Base-by-base conservation (phyloP, 2,888 invertebrate species). In the Ochropleura plecta region DNA sequence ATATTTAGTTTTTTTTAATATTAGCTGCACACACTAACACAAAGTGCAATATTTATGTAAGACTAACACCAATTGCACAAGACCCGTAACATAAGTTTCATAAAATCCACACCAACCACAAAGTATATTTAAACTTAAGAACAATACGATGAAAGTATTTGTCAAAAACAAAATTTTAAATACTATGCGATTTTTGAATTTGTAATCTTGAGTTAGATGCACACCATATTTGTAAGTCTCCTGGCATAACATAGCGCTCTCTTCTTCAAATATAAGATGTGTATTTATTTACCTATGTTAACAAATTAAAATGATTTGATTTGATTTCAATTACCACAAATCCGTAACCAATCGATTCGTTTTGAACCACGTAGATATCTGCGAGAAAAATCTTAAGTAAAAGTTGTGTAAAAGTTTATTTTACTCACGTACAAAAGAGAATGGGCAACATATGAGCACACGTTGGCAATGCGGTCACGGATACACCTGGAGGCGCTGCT, bases 401-500 rank as follows among this genome's bases (percentile, higher is more conserved):
- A 91, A 91, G 84, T 92, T 90, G 83, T 86, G 83, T 88, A 84
- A 90, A 90, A 91, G 86, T 91, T 90, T 93, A 93, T 93, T 93
- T 92, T 85, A 85, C 90, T 93, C 93, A 93, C 93, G 93, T 93
- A 88, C 84, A 78, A 88, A 90, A 90, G 90, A 93, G 92, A 93
- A 93, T 93, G 89, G 91, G 93, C 93, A 92, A 93, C 94, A 94
- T 94, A 94, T 93, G 94, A 94, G 94, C 92, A 90, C 90, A 89
- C 88, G 91, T 94, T 94, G 88, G 93, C 93, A 94, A 92, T 90
- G 91, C 92, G 94, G 94, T 94, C 94, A 94, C 94, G 94, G 92
- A 93, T 93, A 92, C 89, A 88, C 89, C 92, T 89, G 89, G 88
- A 91, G 91, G 91, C 89, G 89, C 90, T 92, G 89, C 93, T 92